Conservation (phyloP, 2,113 vertebrate genomes). For the Dasyurus viverrinus region DNA sequence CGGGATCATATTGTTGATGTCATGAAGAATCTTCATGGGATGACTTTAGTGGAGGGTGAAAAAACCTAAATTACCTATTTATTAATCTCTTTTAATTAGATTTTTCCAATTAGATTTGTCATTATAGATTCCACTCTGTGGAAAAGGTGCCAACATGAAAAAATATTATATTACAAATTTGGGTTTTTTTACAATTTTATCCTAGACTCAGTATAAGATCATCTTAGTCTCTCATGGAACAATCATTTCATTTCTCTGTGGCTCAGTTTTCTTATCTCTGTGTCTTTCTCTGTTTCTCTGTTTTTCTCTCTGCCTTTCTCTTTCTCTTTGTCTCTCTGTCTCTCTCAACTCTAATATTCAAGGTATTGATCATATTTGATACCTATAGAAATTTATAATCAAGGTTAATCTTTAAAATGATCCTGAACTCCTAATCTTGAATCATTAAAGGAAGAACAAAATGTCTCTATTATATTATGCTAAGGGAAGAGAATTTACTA, state of each 20-base stretch:
- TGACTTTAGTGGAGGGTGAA: not conserved
- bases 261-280: not conserved
- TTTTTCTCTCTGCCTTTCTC: too few relatives aligned
- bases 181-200: not conserved
- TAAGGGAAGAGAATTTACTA: not conserved
- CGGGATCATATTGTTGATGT: not conserved
- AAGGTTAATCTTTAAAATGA: conserved; percentile 16
- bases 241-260: not conserved
- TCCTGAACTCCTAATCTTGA: conserved; percentile 17
- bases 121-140: not conserved
- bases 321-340: too few relatives aligned
- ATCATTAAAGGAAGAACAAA: conserved; percentile 37
- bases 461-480: not conserved
- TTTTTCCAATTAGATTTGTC: conserved; percentile 24
- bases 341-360: not conserved
- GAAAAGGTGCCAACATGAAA: not conserved
- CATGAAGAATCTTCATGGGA: not conserved
- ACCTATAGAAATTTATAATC: not conserved
- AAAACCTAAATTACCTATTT: not conserved
- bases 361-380: not conserved
- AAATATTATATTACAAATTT: not conserved
- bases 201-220: conserved; percentile 13
- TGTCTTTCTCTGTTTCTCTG: not conserved
- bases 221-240: not conserved
- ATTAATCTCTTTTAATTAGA: not conserved